phyloP scores from a whole-genome alignment of 2,797 vertebrate species.

The Hydrocynus forskahlii region DNA sequence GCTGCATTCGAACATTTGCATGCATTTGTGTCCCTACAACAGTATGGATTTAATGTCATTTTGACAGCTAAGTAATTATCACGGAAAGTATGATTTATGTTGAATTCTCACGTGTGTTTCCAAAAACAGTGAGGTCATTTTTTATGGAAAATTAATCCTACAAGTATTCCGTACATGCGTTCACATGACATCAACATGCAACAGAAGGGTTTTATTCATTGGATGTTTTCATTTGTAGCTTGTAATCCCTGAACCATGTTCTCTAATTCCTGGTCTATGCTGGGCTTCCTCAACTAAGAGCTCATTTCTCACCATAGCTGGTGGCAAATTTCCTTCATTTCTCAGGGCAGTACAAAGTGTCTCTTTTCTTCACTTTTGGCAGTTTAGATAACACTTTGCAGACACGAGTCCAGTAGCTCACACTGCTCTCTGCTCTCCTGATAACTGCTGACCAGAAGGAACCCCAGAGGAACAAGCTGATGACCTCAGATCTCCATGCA shows the following conservation, averaged over 20 bases:
- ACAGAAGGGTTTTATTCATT: background rate
- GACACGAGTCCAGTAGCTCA: slow-evolving; percentile 1
- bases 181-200: background rate
- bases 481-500: slow-evolving; percentile 8
- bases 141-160: background rate
- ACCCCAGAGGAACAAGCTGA: slow-evolving; percentile 21
- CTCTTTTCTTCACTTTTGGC: background rate
- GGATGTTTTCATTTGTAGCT: background rate
- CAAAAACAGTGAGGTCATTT: background rate
- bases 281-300: slow-evolving; percentile 10
- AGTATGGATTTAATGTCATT: background rate
- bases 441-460: slow-evolving; percentile 16
- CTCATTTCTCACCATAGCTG: background rate
- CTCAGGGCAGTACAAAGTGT: background rate
- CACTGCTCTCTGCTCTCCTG: background rate
- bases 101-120: background rate
- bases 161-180: background rate
- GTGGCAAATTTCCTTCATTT: slow-evolving; percentile 10
- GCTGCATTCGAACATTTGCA: no score
- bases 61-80: background rate
- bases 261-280: slow-evolving; percentile 4
- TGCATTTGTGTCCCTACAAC: no score
- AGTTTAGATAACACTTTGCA: background rate
- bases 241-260: slow-evolving; percentile 10
- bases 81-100: background rate